A percentile compares a stretch with the other conserved stretches of the same genome.
Conservation (phyloP, 1,140 invertebrate species). For the Trichonephila inaurata region DNA sequence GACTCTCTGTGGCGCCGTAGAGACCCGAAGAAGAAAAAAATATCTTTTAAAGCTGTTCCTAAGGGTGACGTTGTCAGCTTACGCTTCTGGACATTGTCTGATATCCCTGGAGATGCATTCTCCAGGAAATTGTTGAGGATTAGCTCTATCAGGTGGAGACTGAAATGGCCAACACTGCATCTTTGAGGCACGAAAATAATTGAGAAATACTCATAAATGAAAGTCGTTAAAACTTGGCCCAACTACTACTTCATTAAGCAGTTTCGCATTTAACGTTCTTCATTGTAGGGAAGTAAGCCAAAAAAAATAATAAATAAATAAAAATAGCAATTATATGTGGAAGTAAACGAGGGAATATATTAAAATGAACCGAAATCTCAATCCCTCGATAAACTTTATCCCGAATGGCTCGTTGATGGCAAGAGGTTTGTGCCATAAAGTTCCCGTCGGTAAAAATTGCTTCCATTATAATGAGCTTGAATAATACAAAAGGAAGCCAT, state of each 20-base stretch:
- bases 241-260: constrained; percentile 1
- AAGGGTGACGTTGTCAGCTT: constrained; percentile 33
- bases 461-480: background rate
- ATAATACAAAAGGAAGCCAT: background rate
- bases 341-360: background rate
- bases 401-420: background rate
- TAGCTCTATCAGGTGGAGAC: constrained; percentile 35
- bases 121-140: constrained; percentile 53
- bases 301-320: no score
- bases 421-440: background rate
- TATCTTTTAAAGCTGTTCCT: constrained; percentile 48
- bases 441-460: background rate
- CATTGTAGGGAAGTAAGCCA: background rate
- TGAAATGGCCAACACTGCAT: background rate
- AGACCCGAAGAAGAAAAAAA: constrained; percentile 14
- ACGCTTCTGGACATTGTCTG: constrained; percentile 37
- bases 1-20: constrained; percentile 11
- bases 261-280: background rate
- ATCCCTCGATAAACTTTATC: background rate
- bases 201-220: background rate
- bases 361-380: constrained; percentile 18
- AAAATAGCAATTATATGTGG: background rate
- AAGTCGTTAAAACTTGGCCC: constrained; percentile 27
- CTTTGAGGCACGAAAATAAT: constrained; percentile 23
- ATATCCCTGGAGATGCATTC: constrained; percentile 39